These are phyloP conservation scores for Vultur gryphus DNA, from an alignment of 2,797 vertebrate species.

Conservation along the genomic window DNA sequence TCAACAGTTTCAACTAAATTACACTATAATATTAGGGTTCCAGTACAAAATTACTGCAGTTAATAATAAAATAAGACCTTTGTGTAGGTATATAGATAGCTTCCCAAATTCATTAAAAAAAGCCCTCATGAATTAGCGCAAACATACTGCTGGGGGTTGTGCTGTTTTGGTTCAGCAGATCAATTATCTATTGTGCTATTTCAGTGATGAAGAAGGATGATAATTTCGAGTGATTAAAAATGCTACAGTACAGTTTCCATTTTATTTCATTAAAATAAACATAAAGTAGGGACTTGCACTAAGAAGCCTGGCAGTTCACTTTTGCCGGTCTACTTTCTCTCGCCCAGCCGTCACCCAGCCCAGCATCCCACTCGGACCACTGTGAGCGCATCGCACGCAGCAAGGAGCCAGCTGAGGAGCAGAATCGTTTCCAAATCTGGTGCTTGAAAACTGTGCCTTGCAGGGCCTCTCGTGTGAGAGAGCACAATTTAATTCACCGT, in stretches of 20 bases:
- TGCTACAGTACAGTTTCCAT: background rate
- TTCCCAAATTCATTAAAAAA: constrained; percentile 32
- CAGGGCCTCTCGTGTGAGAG: background rate
- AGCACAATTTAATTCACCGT: background rate
- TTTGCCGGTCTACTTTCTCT: background rate
- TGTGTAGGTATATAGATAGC: constrained; percentile 40
- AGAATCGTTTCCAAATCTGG: background rate
- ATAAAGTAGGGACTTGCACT: background rate
- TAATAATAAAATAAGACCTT: constrained; percentile 59
- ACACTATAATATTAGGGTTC: constrained; percentile 45
- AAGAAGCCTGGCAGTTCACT: background rate
- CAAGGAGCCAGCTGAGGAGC: background rate
- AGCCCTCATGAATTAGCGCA: background rate
- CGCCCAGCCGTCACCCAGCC: fast-evolving
- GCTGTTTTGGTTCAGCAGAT: constrained; percentile 14
- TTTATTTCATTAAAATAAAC: constrained; percentile 22
- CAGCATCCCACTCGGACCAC: background rate
- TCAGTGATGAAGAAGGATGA: background rate
- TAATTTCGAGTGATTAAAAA: constrained; percentile 39
- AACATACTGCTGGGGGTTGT: background rate
- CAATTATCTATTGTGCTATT: constrained; percentile 31
- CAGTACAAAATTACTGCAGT: background rate
- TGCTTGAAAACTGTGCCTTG: background rate
- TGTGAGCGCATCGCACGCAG: fast-evolving
- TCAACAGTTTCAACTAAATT: constrained; percentile 38